phyloP scores from a whole-genome alignment of 1,140 invertebrate species.

The Neodiprion pinetum region DNA sequence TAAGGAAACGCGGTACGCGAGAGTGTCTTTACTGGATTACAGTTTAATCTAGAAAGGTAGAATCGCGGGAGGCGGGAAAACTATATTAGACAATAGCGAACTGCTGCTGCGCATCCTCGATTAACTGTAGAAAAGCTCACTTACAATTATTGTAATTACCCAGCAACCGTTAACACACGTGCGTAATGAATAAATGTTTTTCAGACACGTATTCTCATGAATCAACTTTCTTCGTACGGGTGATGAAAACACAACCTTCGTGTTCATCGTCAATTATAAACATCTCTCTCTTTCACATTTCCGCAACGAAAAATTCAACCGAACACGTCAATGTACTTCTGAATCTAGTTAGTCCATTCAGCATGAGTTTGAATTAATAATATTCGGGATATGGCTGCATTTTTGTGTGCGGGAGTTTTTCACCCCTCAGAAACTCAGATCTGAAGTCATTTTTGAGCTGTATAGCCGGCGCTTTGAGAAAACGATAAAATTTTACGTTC shows the following conservation, averaged over 20 bases:
- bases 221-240: not conserved
- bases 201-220: not conserved
- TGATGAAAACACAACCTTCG: not conserved
- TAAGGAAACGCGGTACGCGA: not conserved
- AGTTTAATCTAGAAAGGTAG: not conserved
- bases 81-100: not conserved
- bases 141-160: no score
- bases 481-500: no score
- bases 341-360: not conserved
- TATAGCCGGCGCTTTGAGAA: no score
- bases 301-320: not conserved
- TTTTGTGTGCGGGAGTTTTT: no score
- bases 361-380: not conserved
- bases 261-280: not conserved
- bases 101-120: not conserved
- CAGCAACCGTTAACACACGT: not conserved
- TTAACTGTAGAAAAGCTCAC: not conserved
- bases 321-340: not conserved
- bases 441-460: no score
- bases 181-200: not conserved
- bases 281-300: not conserved
- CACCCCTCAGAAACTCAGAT: no score
- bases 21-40: not conserved
- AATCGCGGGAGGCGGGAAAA: not conserved
- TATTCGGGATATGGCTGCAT: no score